Evolutionary conservation across 2,113 vertebrate genomes (phyloP).

Genomic region (Lonchura striata): DNA sequence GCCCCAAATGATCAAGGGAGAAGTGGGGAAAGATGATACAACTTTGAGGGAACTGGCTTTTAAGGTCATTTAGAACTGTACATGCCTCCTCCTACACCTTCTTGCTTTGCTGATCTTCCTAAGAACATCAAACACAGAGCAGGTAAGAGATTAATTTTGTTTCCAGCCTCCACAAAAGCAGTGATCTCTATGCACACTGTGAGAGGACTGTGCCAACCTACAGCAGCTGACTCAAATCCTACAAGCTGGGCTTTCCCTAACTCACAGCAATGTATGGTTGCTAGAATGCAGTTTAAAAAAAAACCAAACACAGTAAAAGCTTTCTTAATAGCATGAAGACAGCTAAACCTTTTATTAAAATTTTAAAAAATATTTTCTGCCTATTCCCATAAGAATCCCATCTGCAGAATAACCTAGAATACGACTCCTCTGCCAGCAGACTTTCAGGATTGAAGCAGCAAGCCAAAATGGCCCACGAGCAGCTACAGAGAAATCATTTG

Average conservation of each 20-base stretch:
- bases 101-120: not conserved
- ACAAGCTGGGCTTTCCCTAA: not conserved
- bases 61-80: not conserved
- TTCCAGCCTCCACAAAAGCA: not conserved
- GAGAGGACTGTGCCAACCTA: not conserved
- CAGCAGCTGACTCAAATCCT: not conserved
- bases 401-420: not conserved
- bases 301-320: not conserved
- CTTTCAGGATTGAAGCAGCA: not conserved
- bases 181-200: rapidly evolving
- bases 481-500: not conserved
- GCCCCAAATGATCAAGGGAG: not conserved
- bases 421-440: not conserved
- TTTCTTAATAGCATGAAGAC: not conserved
- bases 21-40: rapidly evolving
- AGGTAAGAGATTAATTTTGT: not conserved
- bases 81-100: not conserved
- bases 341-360: not conserved
- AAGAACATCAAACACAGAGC: not conserved
- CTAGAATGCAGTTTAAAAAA: not conserved
- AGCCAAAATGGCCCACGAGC: rapidly evolving
- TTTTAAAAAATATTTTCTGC: not conserved
- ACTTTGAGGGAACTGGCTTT: not conserved
- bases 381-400: not conserved
- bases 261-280: not conserved